Evolutionary conservation across 1,140 invertebrate genomes (phyloP).

Genomic region (Daktulosphaira vitifoliae): DNA sequence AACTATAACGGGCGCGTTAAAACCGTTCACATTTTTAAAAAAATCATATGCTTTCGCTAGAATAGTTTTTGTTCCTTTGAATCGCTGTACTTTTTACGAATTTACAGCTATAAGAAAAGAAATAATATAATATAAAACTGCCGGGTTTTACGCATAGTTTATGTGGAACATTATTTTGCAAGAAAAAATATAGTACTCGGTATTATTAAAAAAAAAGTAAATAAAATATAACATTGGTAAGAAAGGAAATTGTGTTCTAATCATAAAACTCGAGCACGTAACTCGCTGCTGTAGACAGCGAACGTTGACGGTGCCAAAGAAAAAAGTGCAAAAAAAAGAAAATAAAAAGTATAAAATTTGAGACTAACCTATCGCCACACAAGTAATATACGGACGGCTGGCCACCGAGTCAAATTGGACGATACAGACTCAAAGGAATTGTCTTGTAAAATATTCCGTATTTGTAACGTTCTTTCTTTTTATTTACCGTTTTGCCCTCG

Average conservation of each 20-base stretch:
- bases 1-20: too few relatives aligned
- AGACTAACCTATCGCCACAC: neutral
- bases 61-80: too few relatives aligned
- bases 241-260: neutral
- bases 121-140: too few relatives aligned
- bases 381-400: neutral
- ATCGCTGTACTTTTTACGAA: too few relatives aligned
- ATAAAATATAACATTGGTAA: too few relatives aligned
- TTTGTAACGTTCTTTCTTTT: neutral
- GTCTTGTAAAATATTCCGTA: conserved; percentile 5
- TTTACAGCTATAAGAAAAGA: too few relatives aligned
- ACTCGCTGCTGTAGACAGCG: neutral
- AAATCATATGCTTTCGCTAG: too few relatives aligned
- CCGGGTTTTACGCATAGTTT: too few relatives aligned
- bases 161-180: too few relatives aligned
- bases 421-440: conserved; percentile 19
- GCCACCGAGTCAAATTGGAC: conserved; percentile 11
- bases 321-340: conserved; percentile 6
- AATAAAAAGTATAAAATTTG: conserved; percentile 10
- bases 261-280: conserved; percentile 19
- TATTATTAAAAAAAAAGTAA: too few relatives aligned
- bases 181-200: too few relatives aligned
- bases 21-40: too few relatives aligned
- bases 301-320: neutral
- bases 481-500: neutral